Conservation (phyloP, 2,888 invertebrate species). For the Heliconius aoede region DNA sequence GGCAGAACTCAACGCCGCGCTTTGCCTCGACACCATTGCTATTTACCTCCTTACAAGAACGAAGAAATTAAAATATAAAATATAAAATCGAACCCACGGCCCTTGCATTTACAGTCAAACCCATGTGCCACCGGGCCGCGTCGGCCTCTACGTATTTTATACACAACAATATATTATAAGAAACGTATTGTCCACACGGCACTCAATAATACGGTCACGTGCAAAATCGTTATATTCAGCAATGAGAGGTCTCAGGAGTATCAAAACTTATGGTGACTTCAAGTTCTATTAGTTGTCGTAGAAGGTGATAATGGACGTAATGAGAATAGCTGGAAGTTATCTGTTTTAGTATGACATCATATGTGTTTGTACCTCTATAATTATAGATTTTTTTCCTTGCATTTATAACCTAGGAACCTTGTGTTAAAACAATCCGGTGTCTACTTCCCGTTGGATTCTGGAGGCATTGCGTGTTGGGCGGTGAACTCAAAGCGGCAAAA, state of each 20-base stretch:
- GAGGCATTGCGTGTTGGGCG: background rate
- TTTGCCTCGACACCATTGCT: too few species aligned
- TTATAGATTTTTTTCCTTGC: background rate
- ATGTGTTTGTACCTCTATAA: background rate
- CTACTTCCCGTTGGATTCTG: background rate
- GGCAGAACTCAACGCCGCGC: background rate
- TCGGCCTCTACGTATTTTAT: background rate
- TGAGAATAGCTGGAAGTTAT: slow-evolving; percentile 14
- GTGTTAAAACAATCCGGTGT: background rate
- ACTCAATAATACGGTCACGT: slow-evolving; percentile 20
- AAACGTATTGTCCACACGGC: background rate
- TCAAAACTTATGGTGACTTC: slow-evolving; percentile 42
- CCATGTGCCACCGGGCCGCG: background rate
- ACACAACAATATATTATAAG: background rate
- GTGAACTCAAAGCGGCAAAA: background rate
- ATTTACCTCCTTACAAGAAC: too few species aligned
- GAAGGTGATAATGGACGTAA: slow-evolving; percentile 44
- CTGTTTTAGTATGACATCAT: background rate
- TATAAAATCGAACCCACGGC: background rate
- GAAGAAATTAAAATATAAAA: too few species aligned
- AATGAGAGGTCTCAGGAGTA: slow-evolving; percentile 35
- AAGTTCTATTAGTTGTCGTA: slow-evolving; percentile 41
- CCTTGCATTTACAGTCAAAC: background rate
- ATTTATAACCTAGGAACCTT: background rate
- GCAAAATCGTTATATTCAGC: slow-evolving; percentile 21